Evolutionary conservation across 1,140 invertebrate genomes (phyloP).

Genomic region (Ceratina japonica): DNA sequence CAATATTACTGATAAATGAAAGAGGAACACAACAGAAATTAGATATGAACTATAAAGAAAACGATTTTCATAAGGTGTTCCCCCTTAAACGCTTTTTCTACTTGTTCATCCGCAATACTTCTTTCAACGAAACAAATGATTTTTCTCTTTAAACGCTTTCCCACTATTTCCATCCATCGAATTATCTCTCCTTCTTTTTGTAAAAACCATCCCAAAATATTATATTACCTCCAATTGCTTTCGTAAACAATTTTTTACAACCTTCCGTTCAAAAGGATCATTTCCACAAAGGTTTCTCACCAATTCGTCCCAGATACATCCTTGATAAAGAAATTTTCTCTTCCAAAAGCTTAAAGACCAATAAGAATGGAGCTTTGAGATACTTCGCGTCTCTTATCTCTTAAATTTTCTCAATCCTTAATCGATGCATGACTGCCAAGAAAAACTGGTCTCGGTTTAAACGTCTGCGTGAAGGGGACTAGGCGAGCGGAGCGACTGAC

Average conservation of each 20-base stretch:
- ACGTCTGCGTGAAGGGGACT: conserved; percentile 73
- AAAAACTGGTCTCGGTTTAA: conserved; percentile 41
- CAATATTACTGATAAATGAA: conserved; percentile 5
- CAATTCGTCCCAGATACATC: not conserved
- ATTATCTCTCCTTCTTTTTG: not conserved
- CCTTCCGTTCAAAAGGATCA: not conserved
- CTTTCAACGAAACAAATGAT: not conserved
- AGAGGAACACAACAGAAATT: not conserved
- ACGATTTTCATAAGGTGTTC: conserved; percentile 10
- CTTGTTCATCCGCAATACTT: not conserved
- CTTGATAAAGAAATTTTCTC: not conserved
- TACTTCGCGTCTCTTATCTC: not conserved
- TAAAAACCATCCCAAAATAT: conserved; percentile 1
- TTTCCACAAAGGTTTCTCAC: not conserved
- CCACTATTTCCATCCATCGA: conserved; percentile 3
- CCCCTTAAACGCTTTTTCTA: not conserved
- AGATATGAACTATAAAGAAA: not conserved
- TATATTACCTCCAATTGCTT: not conserved
- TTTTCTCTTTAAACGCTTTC: not conserved
- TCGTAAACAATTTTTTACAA: not conserved
- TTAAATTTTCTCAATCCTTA: not conserved
- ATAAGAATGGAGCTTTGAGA: not conserved
- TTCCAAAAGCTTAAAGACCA: not conserved
- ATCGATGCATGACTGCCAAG: not conserved
- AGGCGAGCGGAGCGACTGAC: conserved; percentile 74